These are phyloP conservation scores for Sorex araneus DNA, from an alignment of 2,113 vertebrate species.

Conservation along the genomic window DNA sequence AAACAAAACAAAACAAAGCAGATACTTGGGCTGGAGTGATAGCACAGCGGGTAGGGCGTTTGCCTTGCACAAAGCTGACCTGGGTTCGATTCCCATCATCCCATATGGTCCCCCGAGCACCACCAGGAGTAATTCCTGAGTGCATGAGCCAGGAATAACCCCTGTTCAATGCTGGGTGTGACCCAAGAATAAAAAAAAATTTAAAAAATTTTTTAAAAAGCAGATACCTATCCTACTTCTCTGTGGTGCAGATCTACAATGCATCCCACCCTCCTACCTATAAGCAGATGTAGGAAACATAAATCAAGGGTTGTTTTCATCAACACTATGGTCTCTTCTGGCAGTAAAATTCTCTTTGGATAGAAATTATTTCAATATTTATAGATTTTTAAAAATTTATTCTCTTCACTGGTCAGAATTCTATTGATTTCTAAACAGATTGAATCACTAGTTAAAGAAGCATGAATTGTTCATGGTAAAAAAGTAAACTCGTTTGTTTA, in stretches of 20 bases:
- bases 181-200: background rate
- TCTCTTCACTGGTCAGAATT: slow-evolving; percentile 48
- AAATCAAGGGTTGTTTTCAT: background rate
- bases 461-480: slow-evolving; percentile 26
- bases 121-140: too few relatives aligned
- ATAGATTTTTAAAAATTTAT: slow-evolving; percentile 62
- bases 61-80: too few relatives aligned
- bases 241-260: background rate
- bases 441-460: slow-evolving; percentile 54
- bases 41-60: background rate
- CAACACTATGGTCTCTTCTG: background rate
- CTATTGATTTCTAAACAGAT: slow-evolving; percentile 66
- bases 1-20: too few relatives aligned
- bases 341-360: slow-evolving; percentile 39
- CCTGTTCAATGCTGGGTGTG: too few relatives aligned
- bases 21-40: background rate
- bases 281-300: slow-evolving; percentile 36
- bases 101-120: too few relatives aligned
- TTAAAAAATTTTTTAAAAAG: too few relatives aligned
- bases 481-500: background rate
- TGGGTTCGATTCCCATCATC: too few relatives aligned
- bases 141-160: too few relatives aligned
- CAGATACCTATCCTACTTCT: background rate
- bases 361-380: slow-evolving; percentile 56
- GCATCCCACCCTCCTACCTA: too few relatives aligned